These are phyloP conservation scores for Noctua janthe DNA, from an alignment of 2,888 invertebrate species.

Conservation along the genomic window DNA sequence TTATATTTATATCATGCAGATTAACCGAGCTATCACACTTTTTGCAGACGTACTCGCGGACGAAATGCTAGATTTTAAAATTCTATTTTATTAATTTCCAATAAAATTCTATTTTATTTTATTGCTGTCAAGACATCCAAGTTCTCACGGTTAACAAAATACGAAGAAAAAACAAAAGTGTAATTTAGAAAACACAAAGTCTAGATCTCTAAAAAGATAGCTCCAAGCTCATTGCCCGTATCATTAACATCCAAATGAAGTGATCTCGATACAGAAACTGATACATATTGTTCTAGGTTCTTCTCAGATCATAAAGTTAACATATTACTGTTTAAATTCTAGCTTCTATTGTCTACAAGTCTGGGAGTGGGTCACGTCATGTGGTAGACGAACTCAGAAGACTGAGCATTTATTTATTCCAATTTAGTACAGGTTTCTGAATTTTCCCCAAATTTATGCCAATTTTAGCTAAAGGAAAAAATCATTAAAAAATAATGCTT, in stretches of 20 bases:
- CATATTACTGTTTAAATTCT: slow-evolving; percentile 41
- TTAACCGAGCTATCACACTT: too few species aligned
- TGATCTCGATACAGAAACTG: slow-evolving; percentile 5
- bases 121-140: not conserved
- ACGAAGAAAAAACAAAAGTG: not conserved
- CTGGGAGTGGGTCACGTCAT: slow-evolving; percentile 41
- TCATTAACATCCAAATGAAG: slow-evolving; percentile 26
- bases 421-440: not conserved
- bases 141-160: too few species aligned
- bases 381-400: not conserved
- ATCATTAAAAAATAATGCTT: too few species aligned
- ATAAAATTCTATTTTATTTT: too few species aligned
- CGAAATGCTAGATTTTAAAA: too few species aligned
- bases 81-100: too few species aligned
- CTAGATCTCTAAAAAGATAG: slow-evolving; percentile 31
- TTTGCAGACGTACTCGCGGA: too few species aligned
- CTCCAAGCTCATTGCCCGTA: slow-evolving; percentile 12
- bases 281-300: slow-evolving; percentile 27
- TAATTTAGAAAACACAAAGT: not conserved
- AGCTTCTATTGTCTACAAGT: slow-evolving; percentile 43
- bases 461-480: too few species aligned
- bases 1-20: too few species aligned
- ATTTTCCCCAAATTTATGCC: not conserved
- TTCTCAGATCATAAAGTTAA: slow-evolving; percentile 28
- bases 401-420: not conserved